Percentiles rank a stretch among this genome's conserved stretches.
phyloP scores from a whole-genome alignment of 2,113 vertebrate genomes.

The Hystrix cristata region DNA sequence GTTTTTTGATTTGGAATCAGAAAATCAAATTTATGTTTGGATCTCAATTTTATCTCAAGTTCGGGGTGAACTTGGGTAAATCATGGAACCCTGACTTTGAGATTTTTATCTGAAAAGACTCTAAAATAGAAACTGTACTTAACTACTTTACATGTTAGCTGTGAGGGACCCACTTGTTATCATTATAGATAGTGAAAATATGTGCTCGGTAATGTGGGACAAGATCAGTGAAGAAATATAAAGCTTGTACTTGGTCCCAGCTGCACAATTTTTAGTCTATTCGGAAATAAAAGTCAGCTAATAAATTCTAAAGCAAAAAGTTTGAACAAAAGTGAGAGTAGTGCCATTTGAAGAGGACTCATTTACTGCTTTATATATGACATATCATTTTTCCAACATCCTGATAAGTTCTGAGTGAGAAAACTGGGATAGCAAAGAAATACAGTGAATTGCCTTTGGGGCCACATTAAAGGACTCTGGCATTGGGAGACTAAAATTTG shows the following conservation, averaged over 20 bases:
- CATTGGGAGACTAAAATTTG: background rate
- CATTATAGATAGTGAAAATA: background rate
- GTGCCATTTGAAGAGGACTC: background rate
- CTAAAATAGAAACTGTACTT: background rate
- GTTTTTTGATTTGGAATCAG: background rate
- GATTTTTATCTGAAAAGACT: background rate
- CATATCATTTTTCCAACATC: background rate
- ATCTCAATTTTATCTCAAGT: background rate
- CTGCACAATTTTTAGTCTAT: background rate
- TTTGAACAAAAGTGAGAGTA: background rate
- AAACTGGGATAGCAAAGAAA: background rate
- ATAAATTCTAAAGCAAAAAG: background rate
- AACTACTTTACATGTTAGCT: background rate
- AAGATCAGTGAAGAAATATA: background rate
- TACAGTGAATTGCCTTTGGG: background rate
- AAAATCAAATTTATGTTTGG: background rate
- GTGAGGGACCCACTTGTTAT: background rate
- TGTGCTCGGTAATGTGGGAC: background rate
- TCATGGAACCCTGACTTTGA: background rate
- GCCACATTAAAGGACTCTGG: background rate
- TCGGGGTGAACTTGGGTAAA: background rate
- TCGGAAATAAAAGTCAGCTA: conserved; percentile 4
- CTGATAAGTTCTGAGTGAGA: background rate
- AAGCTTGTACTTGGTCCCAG: background rate
- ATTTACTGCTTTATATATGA: background rate